Conservation (phyloP, 2,113 vertebrate genomes). For the Campylomormyrus tamandua region DNA sequence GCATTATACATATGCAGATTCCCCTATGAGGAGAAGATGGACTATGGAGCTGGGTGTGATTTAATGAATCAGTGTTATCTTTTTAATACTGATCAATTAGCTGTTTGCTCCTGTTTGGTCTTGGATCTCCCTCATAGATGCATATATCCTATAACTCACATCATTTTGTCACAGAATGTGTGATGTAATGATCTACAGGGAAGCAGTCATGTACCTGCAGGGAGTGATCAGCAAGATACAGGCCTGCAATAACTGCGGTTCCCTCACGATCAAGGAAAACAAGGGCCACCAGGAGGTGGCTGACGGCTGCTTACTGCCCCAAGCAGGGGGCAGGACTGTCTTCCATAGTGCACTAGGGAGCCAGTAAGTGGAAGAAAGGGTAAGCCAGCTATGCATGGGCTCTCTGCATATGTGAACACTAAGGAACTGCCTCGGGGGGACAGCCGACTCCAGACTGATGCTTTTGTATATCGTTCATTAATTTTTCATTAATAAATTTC, state of each 20-base stretch:
- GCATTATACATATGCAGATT: background rate
- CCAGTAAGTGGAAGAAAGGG: background rate
- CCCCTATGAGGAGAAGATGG: background rate
- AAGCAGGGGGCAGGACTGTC: background rate
- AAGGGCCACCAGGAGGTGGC: background rate
- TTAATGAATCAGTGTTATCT: background rate
- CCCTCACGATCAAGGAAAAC: background rate
- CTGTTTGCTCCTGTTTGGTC: background rate
- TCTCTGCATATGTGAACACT: background rate
- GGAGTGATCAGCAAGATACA: background rate
- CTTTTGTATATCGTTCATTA: background rate
- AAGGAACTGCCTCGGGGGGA: background rate
- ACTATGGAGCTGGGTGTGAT: background rate
- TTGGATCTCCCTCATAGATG: background rate
- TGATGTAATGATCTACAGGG: no score
- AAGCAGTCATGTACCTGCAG: background rate
- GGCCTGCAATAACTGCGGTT: background rate
- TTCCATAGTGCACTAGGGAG: background rate
- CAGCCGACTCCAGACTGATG: background rate
- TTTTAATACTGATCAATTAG: background rate
- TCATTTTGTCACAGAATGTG: background rate
- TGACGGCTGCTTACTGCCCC: background rate
- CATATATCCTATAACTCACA: background rate
- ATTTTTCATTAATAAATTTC: background rate
- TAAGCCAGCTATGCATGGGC: background rate